Evolutionary conservation across 1,140 invertebrate species (phyloP), one percentile per base, ranked within the genome.

Genomic region (Drosophila truncata): DNA sequence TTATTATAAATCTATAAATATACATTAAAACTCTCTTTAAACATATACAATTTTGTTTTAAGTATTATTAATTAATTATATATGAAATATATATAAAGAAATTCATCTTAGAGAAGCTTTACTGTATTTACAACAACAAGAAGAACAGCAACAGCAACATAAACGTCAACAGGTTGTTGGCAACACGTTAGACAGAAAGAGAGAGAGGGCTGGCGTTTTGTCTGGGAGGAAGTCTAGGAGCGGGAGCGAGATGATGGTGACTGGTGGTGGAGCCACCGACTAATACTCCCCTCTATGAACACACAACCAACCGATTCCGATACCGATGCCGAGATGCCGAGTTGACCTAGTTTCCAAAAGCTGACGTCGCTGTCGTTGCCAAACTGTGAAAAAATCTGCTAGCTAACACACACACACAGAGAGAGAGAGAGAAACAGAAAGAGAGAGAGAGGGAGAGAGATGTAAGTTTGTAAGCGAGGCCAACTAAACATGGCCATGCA

Each of bases 301-400:
- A 77, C 67, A 69, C 60, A 44, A 54, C 54, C 42, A 54, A 55
- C 50, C 50, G 50, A 54, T 54, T 20, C 50, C 50, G 31, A 54
- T 50, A n/a, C 49, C 49, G 27, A 50, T 52, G 49, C 49, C 47
- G 47, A 50, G 31, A 29, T 39, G 37, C 16, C 41, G 18, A 42
- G 52, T 55, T 85, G 86, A 91, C 87, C 87, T 62, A 82, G 79
- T 91, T 90, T 91, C 66, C 52, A 42, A 41, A 66, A 74, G 82
- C 69, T 86, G 46, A 65, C 66, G 46, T 67, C 47, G 78, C 50
- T 70, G 54, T 63, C 73, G 82, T 69, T 86, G 82, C 82, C 82
- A 86, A 85, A 86, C 82, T 67, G 67, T 82, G 60, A 58, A 75
- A 78, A 72, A 72, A 80, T 69, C 57, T 39, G 78, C 71, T 80